Base-by-base conservation (phyloP, 92 coral and sea anemone species). In the Micromussa lordhowensis region DNA sequence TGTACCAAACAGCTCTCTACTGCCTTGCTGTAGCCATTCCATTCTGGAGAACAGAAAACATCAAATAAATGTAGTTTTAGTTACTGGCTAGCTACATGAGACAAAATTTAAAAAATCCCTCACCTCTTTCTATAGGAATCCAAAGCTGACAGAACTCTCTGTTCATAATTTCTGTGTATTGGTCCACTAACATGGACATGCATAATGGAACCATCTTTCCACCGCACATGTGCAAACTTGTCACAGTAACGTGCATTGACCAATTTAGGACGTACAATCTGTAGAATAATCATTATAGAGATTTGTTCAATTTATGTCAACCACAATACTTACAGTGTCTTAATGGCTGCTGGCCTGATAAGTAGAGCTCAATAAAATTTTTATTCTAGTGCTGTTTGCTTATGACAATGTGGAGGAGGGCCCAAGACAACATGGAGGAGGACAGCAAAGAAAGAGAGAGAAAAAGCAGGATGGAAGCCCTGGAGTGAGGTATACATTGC, bases 241-340 rank as follows among this genome's bases (percentile, higher is more conserved):
- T 98, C 99, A 91, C 99, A 98, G 93, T 98, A 98, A 26, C 96
- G 96, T 8, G 99, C 99, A 82, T 98, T 96, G 35, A 98, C 96
- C 71, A 98, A 83, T 92, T 98, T 98, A 31, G 99, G 96, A n/a
- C 96, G 96, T 35, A 94, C 95, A 73, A 94, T 87, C 94, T 95
- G 91, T 26, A 92, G 21, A 14, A 28, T 35, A 89, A 34, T 5
- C 5, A 4, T 0, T 31, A 71, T 2, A 36, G 31, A 44, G 0
- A 44, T 44, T 44, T 8, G 11, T 44, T 44, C 51, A 44, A 44
- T 44, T 44, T 44, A 44, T 44, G 48, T 40, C 48, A 44, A 44
- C 11, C 9, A 44, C 51, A 71, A 70, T 59, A 59, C 66, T 59
- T 5, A 59, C 66, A 59, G 7, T 21, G 22, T 59, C 5, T 21